Evolutionary conservation across 2,113 vertebrate genomes (phyloP).

Genomic region (Planiliza haematocheilus): DNA sequence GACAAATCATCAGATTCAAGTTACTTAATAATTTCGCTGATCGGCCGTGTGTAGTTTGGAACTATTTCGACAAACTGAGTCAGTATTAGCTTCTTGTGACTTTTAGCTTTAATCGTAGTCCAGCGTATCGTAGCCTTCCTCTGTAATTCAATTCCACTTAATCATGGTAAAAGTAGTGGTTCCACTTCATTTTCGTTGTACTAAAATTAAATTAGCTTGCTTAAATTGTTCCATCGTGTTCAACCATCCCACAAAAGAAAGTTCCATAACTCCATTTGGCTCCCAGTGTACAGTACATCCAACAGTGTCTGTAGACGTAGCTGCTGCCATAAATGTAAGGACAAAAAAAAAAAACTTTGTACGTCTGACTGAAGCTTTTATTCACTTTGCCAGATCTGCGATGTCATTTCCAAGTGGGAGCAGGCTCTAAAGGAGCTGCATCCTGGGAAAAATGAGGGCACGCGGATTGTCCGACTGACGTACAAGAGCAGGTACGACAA

Average conservation of each 20-base stretch:
- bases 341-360: background rate
- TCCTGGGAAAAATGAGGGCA: conserved; percentile 91
- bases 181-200: conserved; percentile 12
- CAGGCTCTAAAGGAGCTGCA: conserved; percentile 91
- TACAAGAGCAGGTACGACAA: conserved; percentile 91
- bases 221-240: conserved; percentile 20
- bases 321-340: background rate
- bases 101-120: background rate
- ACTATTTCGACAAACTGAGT: conserved; percentile 10
- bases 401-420: conserved; percentile 94
- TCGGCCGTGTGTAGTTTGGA: background rate
- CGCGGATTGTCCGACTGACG: conserved; percentile 88
- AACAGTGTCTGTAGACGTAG: background rate
- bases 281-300: background rate
- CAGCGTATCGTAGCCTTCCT: background rate
- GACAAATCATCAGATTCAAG: conserved; percentile 5
- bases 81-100: conserved; percentile 3
- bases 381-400: conserved; percentile 86
- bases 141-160: conserved; percentile 19
- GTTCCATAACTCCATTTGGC: background rate
- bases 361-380: background rate
- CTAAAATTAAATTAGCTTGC: conserved; percentile 8
- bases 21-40: conserved; percentile 9
- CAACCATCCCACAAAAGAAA: background rate
- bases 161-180: conserved; percentile 3